These are phyloP conservation scores for Rhingia rostrata DNA, from an alignment of 2,888 invertebrate species.

Conservation along the genomic window DNA sequence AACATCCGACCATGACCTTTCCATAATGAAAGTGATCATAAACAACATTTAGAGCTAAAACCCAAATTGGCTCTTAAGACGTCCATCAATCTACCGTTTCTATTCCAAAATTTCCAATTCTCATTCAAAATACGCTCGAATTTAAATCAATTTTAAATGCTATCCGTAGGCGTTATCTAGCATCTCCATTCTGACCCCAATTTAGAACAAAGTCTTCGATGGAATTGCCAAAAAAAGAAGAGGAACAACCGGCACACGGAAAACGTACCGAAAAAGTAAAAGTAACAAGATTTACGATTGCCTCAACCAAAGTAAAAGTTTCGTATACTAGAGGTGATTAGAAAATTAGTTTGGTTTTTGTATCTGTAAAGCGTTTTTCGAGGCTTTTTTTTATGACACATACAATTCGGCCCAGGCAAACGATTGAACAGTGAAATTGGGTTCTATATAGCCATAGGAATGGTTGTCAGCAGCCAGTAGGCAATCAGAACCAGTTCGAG, in stretches of 20 bases:
- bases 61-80: slow-evolving; percentile 4
- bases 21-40: slow-evolving; percentile 1
- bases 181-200: slow-evolving; percentile 24
- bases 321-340: slow-evolving; percentile 33
- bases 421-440: slow-evolving; percentile 39
- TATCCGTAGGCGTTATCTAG: slow-evolving; percentile 17
- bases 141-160: neutral
- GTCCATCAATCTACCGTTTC: neutral
- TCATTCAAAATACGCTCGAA: neutral
- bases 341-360: slow-evolving; percentile 42
- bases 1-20: slow-evolving; percentile 34
- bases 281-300: slow-evolving; percentile 64
- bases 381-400: slow-evolving; percentile 20
- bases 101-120: neutral
- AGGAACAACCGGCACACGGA: slow-evolving; percentile 9
- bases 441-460: neutral
- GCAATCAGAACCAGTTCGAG: slow-evolving; percentile 58
- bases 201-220: neutral
- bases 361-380: slow-evolving; percentile 2
- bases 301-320: slow-evolving; percentile 61
- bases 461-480: neutral
- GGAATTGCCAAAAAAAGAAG: slow-evolving; percentile 11
- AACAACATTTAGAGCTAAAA: slow-evolving; percentile 5
- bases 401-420: slow-evolving; percentile 3
- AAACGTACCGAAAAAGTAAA: slow-evolving; percentile 60